These are phyloP conservation scores for Sebastes aleutianus DNA, from an alignment of 2,797 vertebrate genomes.

Conservation along the genomic window DNA sequence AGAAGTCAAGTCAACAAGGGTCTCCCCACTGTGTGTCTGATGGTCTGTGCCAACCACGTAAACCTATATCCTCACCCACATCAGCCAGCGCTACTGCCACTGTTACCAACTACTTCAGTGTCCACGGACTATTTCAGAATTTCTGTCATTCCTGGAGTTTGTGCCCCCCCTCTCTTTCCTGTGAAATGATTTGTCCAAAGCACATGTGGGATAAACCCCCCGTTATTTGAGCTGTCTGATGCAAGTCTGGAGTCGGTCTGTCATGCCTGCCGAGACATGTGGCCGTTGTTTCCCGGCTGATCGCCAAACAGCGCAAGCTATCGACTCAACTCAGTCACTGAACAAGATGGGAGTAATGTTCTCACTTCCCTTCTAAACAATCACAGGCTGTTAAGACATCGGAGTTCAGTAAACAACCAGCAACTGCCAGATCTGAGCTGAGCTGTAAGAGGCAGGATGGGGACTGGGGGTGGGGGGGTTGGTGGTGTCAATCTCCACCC, in stretches of 20 bases:
- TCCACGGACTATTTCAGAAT: conserved; percentile 26
- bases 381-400: conserved; percentile 34
- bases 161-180: background rate
- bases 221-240: conserved; percentile 48
- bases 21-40: background rate
- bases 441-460: conserved; percentile 19
- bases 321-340: conserved; percentile 6
- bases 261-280: conserved; percentile 56
- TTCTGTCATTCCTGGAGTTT: conserved; percentile 45
- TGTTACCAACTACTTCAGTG: conserved; percentile 21
- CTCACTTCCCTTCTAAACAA: conserved; percentile 49
- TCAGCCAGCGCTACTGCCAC: conserved; percentile 12
- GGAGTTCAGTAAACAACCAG: conserved; percentile 53
- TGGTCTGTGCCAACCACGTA: background rate
- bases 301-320: conserved; percentile 8
- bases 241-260: conserved; percentile 33
- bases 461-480: background rate
- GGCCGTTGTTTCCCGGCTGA: conserved; percentile 52
- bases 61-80: background rate
- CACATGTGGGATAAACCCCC: conserved; percentile 18
- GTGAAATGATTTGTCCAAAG: conserved; percentile 11
- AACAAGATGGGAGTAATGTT: conserved; percentile 25
- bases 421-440: conserved; percentile 35
- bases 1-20: conserved; percentile 22
- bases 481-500: conserved; percentile 50